phyloP scores from a whole-genome alignment of 1,140 invertebrate genomes.

The Plectrocnemia conspersa region DNA sequence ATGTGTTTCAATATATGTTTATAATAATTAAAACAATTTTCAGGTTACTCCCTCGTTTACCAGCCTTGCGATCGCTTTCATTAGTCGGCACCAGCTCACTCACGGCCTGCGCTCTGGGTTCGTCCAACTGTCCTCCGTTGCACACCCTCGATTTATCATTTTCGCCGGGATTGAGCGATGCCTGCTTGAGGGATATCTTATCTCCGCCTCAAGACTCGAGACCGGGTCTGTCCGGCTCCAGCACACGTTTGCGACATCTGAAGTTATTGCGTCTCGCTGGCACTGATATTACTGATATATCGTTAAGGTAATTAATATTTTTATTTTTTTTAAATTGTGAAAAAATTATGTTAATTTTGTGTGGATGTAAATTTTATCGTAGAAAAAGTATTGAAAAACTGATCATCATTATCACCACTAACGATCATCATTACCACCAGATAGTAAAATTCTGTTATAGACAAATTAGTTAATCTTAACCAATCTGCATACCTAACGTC shows the following conservation, averaged over 20 bases:
- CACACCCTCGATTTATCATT: slow-evolving; percentile 68
- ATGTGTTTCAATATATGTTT: neutral
- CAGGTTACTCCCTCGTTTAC: slow-evolving; percentile 71
- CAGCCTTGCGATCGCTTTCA: slow-evolving; percentile 73
- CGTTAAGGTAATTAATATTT: slow-evolving; percentile 55
- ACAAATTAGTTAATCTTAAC: no score
- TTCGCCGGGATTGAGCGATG: slow-evolving; percentile 68
- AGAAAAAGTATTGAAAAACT: no score
- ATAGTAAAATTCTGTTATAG: no score
- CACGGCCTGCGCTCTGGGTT: slow-evolving; percentile 74
- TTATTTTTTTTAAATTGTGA: no score
- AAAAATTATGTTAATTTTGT: slow-evolving; percentile 6
- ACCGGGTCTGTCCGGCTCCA: slow-evolving; percentile 75
- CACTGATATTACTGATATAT: slow-evolving; percentile 84
- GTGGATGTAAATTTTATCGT: no score
- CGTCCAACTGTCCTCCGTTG: slow-evolving; percentile 77
- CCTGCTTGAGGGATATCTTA: slow-evolving; percentile 73
- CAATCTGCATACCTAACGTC: no score
- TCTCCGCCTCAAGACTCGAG: slow-evolving; percentile 80
- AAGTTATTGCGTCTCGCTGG: slow-evolving; percentile 73
- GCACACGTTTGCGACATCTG: slow-evolving; percentile 73
- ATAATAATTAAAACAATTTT: slow-evolving; percentile 7
- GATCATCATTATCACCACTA: no score
- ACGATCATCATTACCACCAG: no score
- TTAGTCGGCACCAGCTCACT: slow-evolving; percentile 77